Evolutionary conservation across 2,888 invertebrate species (phyloP), one percentile per base, ranked within the genome.

Genomic region (Gandaritis pyraliata): DNA sequence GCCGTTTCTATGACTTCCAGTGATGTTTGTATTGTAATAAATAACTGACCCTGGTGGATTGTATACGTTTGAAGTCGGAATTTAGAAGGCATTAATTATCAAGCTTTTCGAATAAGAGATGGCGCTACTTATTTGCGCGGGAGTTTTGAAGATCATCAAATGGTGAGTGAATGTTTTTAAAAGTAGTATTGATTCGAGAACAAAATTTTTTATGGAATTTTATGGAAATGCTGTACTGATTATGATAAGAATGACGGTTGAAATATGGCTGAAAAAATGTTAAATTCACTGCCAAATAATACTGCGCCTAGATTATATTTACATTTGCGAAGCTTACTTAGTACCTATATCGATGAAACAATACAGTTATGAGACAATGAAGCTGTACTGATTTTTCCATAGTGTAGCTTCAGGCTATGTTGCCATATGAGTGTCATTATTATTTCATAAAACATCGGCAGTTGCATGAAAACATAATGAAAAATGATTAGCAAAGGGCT

Each of bases 351-450:
- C 15, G 11, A 48, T 48, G 3, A 29, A 13, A 51, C 11, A 53
- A 39, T 43, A 36, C 23, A 50, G 52, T 52, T 41, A 41, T 11
- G 49, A 45, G 15, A 43, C 15, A 30, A 52, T 56, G 10, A 56
- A 36, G 36, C 16, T 43, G 45, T 61, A 58, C 53, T 56, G 29
- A 61, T 55, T 56, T 50, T 50, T 45, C 23, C 11, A 30, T 56
- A 52, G 15, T 33, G 38, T 39, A 50, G 51, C 46, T 50, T 43
- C 63, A 59, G 39, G 30, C 2, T 47, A 59, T 65, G 58, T 58
- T 65, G 61, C 61, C 61, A 61, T 65, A 59, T 60, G 57, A 61
- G 58, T 58, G 23, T 23, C 29, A 50, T 51, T 30, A 45, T 47
- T 50, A 15, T 43, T 36, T 46, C 4, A 45, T 0, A 7, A 45